phyloP scores from a whole-genome alignment of 2,888 invertebrate genomes.

The Aporophyla lueneburgensis region DNA sequence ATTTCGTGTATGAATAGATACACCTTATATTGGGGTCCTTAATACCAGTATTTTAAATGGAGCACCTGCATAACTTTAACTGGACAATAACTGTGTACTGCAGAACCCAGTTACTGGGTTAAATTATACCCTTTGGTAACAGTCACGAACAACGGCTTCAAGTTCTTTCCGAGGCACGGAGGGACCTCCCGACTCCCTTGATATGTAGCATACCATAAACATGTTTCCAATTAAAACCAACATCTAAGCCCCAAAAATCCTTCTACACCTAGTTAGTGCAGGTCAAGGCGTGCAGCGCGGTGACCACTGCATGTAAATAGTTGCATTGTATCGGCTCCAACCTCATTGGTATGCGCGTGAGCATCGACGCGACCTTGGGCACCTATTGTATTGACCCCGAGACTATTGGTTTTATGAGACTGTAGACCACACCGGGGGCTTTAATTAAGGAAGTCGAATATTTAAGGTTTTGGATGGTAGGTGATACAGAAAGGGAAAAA shows the following conservation, averaged over 20 bases:
- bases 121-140: no score
- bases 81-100: no score
- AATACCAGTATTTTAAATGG: no score
- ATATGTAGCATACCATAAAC: background rate
- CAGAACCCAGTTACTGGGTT: no score
- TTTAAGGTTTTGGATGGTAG: background rate
- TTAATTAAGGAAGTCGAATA: conserved; percentile 47
- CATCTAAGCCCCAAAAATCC: conserved; percentile 50
- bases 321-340: conserved; percentile 50
- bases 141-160: no score
- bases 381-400: conserved; percentile 55
- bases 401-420: conserved; percentile 59
- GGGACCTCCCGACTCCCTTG: no score
- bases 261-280: conserved; percentile 33
- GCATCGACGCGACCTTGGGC: conserved; percentile 54
- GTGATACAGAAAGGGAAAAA: conserved; percentile 5
- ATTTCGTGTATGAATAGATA: no score
- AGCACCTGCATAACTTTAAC: no score
- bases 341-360: conserved; percentile 53
- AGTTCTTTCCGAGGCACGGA: no score
- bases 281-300: conserved; percentile 56
- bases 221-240: background rate
- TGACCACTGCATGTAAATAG: conserved; percentile 63
- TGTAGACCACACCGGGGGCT: conserved; percentile 25
- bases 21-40: no score